A percentile compares a stretch with the other conserved stretches of the same genome.
Evolutionary conservation across 2,888 invertebrate species (phyloP).

Genomic region (Pyrocoelia pectoralis): DNA sequence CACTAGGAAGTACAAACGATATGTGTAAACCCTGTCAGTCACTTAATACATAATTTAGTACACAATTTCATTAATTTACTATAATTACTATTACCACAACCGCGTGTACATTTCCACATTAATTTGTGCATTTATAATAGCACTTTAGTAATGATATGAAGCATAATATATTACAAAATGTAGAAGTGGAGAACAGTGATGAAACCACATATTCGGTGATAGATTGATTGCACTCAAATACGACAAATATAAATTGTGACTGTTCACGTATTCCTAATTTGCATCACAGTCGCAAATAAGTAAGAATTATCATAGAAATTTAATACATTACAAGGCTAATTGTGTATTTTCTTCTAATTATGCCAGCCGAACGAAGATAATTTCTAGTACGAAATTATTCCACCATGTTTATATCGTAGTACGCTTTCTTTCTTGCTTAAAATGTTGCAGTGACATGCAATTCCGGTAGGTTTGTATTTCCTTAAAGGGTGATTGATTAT

Average conservation of each 20-base stretch:
- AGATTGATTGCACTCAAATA: neutral
- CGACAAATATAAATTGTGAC: too few relatives aligned
- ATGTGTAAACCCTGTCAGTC: neutral
- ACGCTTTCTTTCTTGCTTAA: neutral
- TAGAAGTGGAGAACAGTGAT: neutral
- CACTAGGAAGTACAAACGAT: too few relatives aligned
- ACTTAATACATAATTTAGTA: neutral
- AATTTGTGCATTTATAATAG: neutral
- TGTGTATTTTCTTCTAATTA: neutral
- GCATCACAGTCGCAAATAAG: neutral
- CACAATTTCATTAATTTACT: neutral
- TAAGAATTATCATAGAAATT: constrained; percentile 19
- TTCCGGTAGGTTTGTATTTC: constrained; percentile 38
- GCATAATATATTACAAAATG: neutral
- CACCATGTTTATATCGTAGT: too few relatives aligned
- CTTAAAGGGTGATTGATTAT: constrained; percentile 53
- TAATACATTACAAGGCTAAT: constrained; percentile 13
- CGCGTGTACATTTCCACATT: neutral
- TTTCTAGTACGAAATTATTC: neutral
- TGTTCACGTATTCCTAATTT: too few relatives aligned
- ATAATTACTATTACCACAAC: neutral
- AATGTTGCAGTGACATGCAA: constrained; percentile 6
- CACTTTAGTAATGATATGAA: neutral
- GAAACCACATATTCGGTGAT: neutral
- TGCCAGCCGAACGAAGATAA: neutral